Base-by-base conservation (phyloP, 2,888 invertebrate genomes). In the Idaea straminata region DNA sequence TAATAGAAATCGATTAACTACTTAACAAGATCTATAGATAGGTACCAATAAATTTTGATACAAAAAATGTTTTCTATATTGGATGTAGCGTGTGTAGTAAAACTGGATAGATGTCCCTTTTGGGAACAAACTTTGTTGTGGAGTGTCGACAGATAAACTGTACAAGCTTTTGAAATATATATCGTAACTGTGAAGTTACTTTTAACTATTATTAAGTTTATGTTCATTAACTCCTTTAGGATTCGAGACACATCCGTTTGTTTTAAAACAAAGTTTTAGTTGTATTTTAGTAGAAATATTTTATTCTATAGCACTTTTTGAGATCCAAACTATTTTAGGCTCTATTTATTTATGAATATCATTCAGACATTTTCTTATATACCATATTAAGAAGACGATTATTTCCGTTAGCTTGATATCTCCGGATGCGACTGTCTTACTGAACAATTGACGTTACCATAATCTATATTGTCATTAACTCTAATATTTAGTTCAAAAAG, bases 91-190 rank as follows among this genome's bases (percentile, higher is more conserved):
- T 80, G 77, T 74, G 80, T 82, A 80, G 82, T 81, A 82, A 84
- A 83, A 83, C 83, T 72, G 84, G 85, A 86, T 87, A 82, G 83
- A 88, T 86, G 85, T 86, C 84, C 84, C 86, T 81, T 80, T 82
- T 82, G 85, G 82, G 84, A 85, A 77, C 77, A 72, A 80, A 78
- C 76, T 78, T 81, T 77, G 77, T 70, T 71, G 70, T 73, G 72
- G 79, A 47, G 47, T 78, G 84, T 79, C 81, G 82, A 83, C 77
- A 77, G 80, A 84, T 79, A 73, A 77, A 74, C 74, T 77, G 75
- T 74, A 70, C 65, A 69, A 75, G 68, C 68, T 69, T 68, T 68
- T 69, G 65, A 71, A 70, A 72, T 67, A 66, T 72, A 68, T 66
- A 69, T 66, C 38, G 61, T 62, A 65, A 69, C 70, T 16, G 59